phyloP scores from a whole-genome alignment of 2,888 invertebrate genomes.

The Sinhomidia bicolor region DNA sequence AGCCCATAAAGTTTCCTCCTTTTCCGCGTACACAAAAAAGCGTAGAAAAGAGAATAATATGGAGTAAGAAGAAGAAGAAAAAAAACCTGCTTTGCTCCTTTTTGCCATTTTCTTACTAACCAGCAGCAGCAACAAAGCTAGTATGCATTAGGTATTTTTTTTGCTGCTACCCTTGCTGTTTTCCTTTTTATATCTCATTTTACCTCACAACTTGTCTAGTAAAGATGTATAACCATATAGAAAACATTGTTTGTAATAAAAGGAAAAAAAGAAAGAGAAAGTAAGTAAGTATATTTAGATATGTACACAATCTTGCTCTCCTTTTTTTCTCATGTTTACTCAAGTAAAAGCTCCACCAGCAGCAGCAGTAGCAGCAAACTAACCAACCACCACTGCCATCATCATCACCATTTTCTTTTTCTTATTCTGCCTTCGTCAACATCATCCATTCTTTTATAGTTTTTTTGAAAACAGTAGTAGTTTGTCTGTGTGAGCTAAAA shows the following conservation, averaged over 20 bases:
- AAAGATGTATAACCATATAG: neutral
- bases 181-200: conserved; percentile 25
- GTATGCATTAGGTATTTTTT: no score
- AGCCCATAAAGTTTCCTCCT: conserved; percentile 67
- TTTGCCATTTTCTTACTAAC: neutral
- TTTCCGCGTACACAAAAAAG: conserved; percentile 19
- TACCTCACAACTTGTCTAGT: conserved; percentile 23
- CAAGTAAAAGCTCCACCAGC: conserved; percentile 60
- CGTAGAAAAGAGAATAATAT: neutral
- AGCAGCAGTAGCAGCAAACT: no score
- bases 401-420: conserved; percentile 4
- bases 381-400: neutral
- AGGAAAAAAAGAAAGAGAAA: no score
- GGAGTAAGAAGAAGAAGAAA: no score
- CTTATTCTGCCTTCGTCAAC: conserved; percentile 2
- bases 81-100: conserved; percentile 19
- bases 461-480: neutral
- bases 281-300: no score
- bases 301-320: conserved; percentile 46
- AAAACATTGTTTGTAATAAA: conserved; percentile 4
- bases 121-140: no score
- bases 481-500: no score
- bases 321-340: conserved; percentile 54
- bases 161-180: conserved; percentile 13
- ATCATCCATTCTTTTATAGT: conserved; percentile 29